Base-by-base conservation (phyloP, 2,113 vertebrate species). In the Holacanthus passer region DNA sequence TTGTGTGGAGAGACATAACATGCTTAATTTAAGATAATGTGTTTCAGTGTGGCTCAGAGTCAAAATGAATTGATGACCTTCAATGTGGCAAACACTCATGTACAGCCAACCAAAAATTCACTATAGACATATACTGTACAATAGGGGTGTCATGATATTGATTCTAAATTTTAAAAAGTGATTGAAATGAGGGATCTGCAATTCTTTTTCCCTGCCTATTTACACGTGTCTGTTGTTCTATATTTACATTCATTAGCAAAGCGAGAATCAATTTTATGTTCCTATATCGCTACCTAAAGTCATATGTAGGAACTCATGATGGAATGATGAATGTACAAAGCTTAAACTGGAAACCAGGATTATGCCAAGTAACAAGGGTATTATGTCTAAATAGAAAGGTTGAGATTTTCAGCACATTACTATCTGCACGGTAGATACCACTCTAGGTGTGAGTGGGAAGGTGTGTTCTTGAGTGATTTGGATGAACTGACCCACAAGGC, bases 11-110 rank as follows among this genome's bases (percentile, higher is more conserved):
- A 80, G 29, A 71, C 24, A 10, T 39, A 58, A 45, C 63, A 81
- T 81, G 50, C 58, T 79, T 81, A 76, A 82, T 87, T 86, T 50
- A 89, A 69, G 60, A 79, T 81, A 60, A 72, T 65, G 56, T 81
- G 47, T 77, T 59, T 48, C 39, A 65, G 29, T 64, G 41, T 52
- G 24, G 17, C 53, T 68, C 29, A 14, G 43, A 45, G 24, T 55
- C 39, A 47, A 62, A 52, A 24, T 55, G 5, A 80, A 68, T 14
- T 24, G 31, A 16, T 12, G n/a, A 32, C 65, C 19, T 73, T 32
- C n/a, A 16, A 31, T 62, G 19, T 13, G 11, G 32, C 31, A 48
- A 45, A 72, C 27, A 20, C 12, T 45, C 43, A 32, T 76, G 41
- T 56, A 50, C 67, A 55, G 11, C 16, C 43, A 45, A 12, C 11